Evolutionary conservation across 2,113 vertebrate genomes (phyloP).

Genomic region (Gorsachius goisagi): DNA sequence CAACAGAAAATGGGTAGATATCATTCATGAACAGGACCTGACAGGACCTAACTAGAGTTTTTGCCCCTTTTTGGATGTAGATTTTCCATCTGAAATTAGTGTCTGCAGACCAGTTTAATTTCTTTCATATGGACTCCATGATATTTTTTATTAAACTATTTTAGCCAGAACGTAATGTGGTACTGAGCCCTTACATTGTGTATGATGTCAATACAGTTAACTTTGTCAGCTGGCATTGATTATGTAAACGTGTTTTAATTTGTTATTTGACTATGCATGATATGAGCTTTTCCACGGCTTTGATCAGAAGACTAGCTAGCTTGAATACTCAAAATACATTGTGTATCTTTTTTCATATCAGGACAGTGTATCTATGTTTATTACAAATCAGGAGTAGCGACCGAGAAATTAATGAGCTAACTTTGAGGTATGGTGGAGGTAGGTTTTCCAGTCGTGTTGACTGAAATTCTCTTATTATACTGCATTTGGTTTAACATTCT

Average conservation of each 20-base stretch:
- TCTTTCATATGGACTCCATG: background rate
- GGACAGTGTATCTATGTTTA: background rate
- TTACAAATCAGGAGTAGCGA: background rate
- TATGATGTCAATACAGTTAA: background rate
- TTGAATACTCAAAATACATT: background rate
- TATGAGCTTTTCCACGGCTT: background rate
- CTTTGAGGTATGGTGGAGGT: background rate
- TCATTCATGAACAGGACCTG: background rate
- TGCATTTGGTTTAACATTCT: background rate
- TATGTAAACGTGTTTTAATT: background rate
- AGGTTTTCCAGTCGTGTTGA: background rate
- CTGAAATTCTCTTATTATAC: background rate
- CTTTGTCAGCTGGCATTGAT: background rate
- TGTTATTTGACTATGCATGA: background rate
- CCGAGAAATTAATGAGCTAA: accelerated
- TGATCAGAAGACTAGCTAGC: background rate
- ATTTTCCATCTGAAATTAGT: background rate
- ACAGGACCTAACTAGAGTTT: background rate
- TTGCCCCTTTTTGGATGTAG: background rate
- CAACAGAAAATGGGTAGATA: background rate
- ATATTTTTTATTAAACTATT: background rate
- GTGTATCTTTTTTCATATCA: background rate
- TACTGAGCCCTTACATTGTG: background rate
- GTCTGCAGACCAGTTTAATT: background rate
- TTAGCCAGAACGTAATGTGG: background rate